phyloP scores from a whole-genome alignment of 2,888 invertebrate species.

The Mesochorus sp. region DNA sequence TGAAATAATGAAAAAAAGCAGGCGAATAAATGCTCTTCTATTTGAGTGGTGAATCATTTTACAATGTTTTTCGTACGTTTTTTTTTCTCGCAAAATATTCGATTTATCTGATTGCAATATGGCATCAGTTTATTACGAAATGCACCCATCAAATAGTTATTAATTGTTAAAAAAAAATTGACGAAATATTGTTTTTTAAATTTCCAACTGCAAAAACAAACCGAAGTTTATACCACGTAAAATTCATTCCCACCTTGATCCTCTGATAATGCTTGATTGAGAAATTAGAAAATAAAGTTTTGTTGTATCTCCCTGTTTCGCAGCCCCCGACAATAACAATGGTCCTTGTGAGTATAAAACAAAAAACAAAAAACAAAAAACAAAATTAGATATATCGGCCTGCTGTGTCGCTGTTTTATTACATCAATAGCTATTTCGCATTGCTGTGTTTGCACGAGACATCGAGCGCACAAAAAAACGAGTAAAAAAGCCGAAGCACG shows the following conservation, averaged over 20 bases:
- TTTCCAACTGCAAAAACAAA: conserved; percentile 11
- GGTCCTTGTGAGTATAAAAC: conserved; percentile 92
- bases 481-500: conserved; percentile 52
- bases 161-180: conserved; percentile 28
- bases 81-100: background rate
- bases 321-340: conserved; percentile 94
- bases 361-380: conserved; percentile 47
- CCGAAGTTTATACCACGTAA: conserved; percentile 15
- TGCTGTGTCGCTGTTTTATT: conserved; percentile 78
- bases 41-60: background rate
- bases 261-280: conserved; percentile 71
- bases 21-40: background rate
- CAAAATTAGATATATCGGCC: conserved; percentile 78
- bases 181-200: background rate
- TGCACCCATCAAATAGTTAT: conserved; percentile 12
- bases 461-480: conserved; percentile 45
- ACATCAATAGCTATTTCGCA: conserved; percentile 65
- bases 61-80: background rate
- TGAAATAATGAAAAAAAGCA: background rate
- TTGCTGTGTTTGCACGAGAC: conserved; percentile 61
- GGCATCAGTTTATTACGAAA: background rate
- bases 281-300: conserved; percentile 78
- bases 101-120: conserved; percentile 11
- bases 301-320: conserved; percentile 84
- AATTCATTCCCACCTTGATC: conserved; percentile 58